Conservation (phyloP, 2,888 invertebrate genomes). For the Idaea dimidiata region DNA sequence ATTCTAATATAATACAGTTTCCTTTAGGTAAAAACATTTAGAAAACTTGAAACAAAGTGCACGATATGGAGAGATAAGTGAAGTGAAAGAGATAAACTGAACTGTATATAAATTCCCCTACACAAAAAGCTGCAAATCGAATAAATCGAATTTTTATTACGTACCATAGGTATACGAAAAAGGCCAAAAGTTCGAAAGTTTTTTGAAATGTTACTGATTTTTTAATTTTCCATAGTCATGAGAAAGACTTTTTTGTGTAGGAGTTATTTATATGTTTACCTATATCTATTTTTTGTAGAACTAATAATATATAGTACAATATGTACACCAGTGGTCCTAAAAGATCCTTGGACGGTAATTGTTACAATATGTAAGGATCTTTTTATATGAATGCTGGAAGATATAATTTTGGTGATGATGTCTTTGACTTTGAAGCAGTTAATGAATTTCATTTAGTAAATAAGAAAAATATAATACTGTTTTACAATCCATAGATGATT, state of each 20-base stretch:
- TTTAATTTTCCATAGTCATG: no score
- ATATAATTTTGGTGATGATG: not conserved
- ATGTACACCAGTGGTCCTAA: slow-evolving; percentile 53
- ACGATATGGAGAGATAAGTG: slow-evolving; percentile 20
- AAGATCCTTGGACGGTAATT: slow-evolving; percentile 60
- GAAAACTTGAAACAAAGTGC: slow-evolving; percentile 10
- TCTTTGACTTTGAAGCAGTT: not conserved
- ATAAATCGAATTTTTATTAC: no score
- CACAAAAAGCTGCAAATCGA: slow-evolving; percentile 10
- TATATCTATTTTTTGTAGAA: slow-evolving; percentile 4
- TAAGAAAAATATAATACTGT: not conserved
- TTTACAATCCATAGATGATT: not conserved
- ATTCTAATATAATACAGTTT: slow-evolving; percentile 1
- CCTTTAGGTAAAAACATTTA: not conserved
- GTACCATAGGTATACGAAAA: no score
- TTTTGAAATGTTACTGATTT: no score
- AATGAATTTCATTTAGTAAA: not conserved
- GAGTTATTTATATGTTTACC: not conserved
- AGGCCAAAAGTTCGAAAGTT: no score
- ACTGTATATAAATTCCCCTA: slow-evolving; percentile 19
- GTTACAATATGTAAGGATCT: slow-evolving; percentile 43
- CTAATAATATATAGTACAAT: slow-evolving; percentile 21
- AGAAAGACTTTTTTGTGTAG: not conserved
- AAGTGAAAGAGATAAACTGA: slow-evolving; percentile 6
- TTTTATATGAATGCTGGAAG: slow-evolving; percentile 7